Evolutionary conservation across 2,888 invertebrate genomes (phyloP), one percentile per base, ranked within the genome.

Genomic region (Polietes domitor): DNA sequence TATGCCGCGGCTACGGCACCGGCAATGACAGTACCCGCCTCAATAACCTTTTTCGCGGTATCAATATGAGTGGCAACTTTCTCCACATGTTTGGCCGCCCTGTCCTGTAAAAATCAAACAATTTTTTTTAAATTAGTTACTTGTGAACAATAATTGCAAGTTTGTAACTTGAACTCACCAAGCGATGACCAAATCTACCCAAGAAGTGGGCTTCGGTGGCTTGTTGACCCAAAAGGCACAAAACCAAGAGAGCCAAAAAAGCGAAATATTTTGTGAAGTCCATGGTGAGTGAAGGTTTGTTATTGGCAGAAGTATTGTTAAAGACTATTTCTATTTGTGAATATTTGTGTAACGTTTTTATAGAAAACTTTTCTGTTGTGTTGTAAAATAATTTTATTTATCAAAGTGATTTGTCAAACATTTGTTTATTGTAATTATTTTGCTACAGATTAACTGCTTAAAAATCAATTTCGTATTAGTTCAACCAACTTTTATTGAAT

Each of bases 201-300:
- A 85, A 77, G 65, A 80, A 82, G 77, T 82, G 85, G n/a, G 86
- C 84, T 73, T 86, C 86, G 1, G 78, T 47, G 17, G 77, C 75
- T 37, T 86, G 85, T 21, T 84, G 83, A n/a, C 84, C 84, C 68
- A 86, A 78, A 50, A 86, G 77, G 80, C 85, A 86, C 55, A 86
- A 73, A 5, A 85, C 77, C 73, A 86, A 72, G 43, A 86, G n/a
- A 12, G 86, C 84, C 53, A 86, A 73, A n/a, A 86, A 78, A 12
- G 73, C 76, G 24, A 86, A 86, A 58, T 83, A 83, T 72, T 84
- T 85, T 19, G 75, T 74, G 43, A 85, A 85, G 50, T 85, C 82
- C 84, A 85, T 85, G 37, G 24, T 82, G 55, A 19, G 37, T 37
- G 2, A 15, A 5, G 19, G 1, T 47, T 10, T 3, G n/a, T 3